Base-by-base conservation (phyloP, 2,797 vertebrate genomes). In the Chelon auratus region DNA sequence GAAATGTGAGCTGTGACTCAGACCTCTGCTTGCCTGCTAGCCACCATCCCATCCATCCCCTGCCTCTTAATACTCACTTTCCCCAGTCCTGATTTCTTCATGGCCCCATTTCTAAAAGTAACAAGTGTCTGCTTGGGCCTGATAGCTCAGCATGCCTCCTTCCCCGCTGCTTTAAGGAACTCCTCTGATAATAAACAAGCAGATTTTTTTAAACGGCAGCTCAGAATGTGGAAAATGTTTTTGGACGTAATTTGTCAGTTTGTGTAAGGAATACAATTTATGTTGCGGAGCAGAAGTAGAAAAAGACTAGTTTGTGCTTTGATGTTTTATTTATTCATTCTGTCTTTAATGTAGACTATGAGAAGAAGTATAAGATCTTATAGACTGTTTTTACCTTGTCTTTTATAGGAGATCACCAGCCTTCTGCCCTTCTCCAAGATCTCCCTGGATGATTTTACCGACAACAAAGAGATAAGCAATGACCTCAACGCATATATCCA, bases 401-500 rank as follows among this genome's bases (percentile, higher is more conserved):
- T 60, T 68, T 57, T 55, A 4, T 61, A 99, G 98, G 97, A 99
- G 86, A 95, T 99, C 82, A 90, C 96, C 69, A 93, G 77, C 62
- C 93, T 94, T 1, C 88, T 98, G 55, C 97, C 97, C 0, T 97
- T 98, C 68, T 64, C 93, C 37, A 87, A 92, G 81, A 93, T 99
- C 89, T 97, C 97, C 68, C 86, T 99, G 87, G 98, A 99, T 62
- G 93, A 94, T 85, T 97, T 97, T 65, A 90, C 93, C 0, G 95
- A 97, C 80, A 97, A 95, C 92, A 94, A 94, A 72, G 97, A 98
- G 80, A 96, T 99, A 74, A 91, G 93, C 22, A 87, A 87, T 0
- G 98, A 99, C 91, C 94, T 99, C 89, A 97, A 96, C 0, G 93
- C 96, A 4, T 99, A 99, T 9, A 95, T 99, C 88, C 97, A 98